Conservation (phyloP, 2,797 vertebrate genomes). For the Poecile montanus region DNA sequence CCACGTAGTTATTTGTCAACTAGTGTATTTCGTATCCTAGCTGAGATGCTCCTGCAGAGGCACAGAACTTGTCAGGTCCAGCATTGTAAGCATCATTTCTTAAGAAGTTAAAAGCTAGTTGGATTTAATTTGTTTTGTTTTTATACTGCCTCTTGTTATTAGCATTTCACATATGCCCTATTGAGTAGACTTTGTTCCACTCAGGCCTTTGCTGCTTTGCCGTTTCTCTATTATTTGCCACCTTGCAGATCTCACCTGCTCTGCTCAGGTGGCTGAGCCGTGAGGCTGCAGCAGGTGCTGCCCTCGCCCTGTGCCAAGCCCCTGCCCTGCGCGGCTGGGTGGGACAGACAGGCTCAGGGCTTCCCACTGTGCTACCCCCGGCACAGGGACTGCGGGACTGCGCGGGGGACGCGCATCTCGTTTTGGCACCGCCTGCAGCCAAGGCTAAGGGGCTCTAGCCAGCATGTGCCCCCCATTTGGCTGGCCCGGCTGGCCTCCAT, state of each 20-base stretch:
- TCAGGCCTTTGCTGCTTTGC: background rate
- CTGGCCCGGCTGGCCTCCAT: background rate
- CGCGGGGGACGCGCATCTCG: rapidly evolving
- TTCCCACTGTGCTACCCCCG: background rate
- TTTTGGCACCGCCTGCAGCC: rapidly evolving
- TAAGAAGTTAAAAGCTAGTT: background rate
- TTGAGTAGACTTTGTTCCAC: background rate
- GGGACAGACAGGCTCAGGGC: rapidly evolving
- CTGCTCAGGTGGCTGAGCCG: background rate
- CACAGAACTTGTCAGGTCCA: background rate
- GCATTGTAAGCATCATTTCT: background rate
- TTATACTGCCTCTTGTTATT: background rate
- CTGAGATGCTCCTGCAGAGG: background rate
- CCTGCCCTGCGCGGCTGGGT: rapidly evolving
- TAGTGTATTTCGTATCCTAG: background rate
- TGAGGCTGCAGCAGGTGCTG: background rate
- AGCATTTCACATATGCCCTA: background rate
- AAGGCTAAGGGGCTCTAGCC: rapidly evolving
- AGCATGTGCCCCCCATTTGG: rapidly evolving
- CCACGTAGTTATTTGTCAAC: background rate
- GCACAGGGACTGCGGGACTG: rapidly evolving
- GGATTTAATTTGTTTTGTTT: background rate
- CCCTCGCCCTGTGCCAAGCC: background rate
- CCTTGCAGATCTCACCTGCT: background rate
- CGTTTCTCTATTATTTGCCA: background rate